A percentile compares a stretch with the other conserved stretches of the same genome.
Conservation (phyloP, 2,113 vertebrate species). For the Capreolus pygargus region DNA sequence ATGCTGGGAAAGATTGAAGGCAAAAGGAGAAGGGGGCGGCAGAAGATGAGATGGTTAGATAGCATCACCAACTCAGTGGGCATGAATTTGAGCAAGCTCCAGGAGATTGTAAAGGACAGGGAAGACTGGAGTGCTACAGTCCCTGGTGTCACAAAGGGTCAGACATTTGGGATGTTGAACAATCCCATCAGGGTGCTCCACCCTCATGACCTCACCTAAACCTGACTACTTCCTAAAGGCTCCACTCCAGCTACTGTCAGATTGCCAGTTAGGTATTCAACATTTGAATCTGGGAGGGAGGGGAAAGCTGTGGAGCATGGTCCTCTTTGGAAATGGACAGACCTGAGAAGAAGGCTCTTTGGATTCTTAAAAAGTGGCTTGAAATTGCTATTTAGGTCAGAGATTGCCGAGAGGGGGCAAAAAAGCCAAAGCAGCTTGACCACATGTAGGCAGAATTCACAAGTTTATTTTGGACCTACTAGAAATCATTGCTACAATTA, state of each 20-base stretch:
- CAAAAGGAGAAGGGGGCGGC: fast-evolving
- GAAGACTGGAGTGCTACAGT: neutral
- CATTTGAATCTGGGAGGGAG: neutral
- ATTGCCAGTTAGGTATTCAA: neutral
- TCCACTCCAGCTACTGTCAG: neutral
- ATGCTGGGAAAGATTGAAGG: neutral
- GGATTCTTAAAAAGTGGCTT: neutral
- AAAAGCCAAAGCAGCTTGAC: neutral
- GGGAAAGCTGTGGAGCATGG: neutral
- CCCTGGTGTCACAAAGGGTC: neutral
- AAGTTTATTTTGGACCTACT: neutral
- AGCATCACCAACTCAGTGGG: neutral
- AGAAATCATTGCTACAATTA: neutral
- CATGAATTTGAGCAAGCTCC: neutral
- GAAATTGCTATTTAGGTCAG: neutral
- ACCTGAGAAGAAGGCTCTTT: neutral
- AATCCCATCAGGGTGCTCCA: neutral
- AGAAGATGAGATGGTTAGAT: neutral
- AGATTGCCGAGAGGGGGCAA: neutral
- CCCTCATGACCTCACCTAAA: neutral
- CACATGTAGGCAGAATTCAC: neutral
- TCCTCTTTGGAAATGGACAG: neutral
- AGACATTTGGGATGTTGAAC: neutral
- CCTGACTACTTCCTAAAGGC: neutral
- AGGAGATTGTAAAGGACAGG: neutral